Evolutionary conservation across 2,888 invertebrate genomes (phyloP).

Genomic region (Lagria hirta): DNA sequence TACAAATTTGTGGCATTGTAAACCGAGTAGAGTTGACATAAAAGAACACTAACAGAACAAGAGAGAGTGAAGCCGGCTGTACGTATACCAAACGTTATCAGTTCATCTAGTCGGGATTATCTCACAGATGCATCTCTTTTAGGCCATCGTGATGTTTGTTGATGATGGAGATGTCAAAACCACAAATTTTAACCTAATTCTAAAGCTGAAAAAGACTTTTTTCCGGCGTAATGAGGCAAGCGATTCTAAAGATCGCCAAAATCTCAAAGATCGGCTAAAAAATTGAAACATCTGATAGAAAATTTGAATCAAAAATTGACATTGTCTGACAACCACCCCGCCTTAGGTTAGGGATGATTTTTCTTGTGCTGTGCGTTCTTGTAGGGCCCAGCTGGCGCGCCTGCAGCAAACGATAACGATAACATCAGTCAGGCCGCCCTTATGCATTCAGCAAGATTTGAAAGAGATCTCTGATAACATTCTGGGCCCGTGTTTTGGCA

Average conservation of each 20-base stretch:
- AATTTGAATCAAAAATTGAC: too few relatives aligned
- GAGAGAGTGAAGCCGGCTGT: constrained; percentile 10
- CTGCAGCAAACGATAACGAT: constrained; percentile 47
- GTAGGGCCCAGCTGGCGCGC: constrained; percentile 50
- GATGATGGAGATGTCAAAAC: constrained; percentile 55
- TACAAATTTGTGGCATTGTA: constrained; percentile 46
- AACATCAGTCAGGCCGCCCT: constrained; percentile 55
- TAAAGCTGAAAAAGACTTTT: too few relatives aligned
- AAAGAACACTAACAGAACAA: constrained; percentile 41
- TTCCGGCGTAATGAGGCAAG: too few relatives aligned
- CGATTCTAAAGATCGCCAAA: constrained; percentile 4
- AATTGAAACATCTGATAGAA: neutral
- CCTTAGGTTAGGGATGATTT: too few relatives aligned
- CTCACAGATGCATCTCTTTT: constrained; percentile 52
- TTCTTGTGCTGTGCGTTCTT: too few relatives aligned
- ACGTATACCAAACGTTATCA: constrained; percentile 42
- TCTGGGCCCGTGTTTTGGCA: constrained; percentile 57
- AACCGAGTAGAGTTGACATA: constrained; percentile 41
- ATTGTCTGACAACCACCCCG: too few relatives aligned
- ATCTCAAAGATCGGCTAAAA: constrained; percentile 9
- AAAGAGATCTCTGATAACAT: constrained; percentile 57
- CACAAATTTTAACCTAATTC: constrained; percentile 37
- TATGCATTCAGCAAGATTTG: constrained; percentile 58
- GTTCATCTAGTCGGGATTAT: constrained; percentile 43
- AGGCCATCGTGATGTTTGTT: too few relatives aligned